Evolutionary conservation across 1,140 invertebrate genomes (phyloP), one percentile per base, ranked within the genome.

Genomic region (Diorhabda carinulata): DNA sequence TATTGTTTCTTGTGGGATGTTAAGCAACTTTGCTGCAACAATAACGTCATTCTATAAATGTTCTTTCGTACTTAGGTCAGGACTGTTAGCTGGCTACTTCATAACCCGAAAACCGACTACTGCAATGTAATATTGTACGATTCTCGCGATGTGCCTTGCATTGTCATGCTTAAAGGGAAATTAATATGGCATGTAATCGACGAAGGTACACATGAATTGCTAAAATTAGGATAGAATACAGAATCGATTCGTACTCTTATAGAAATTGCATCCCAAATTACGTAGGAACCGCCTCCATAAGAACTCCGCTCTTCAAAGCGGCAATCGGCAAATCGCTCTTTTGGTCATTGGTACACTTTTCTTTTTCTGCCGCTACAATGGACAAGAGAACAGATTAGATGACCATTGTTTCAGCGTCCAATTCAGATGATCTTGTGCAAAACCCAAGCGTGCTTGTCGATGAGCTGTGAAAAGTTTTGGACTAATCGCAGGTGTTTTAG

Each of bases 1-100:
- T 61, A 67, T 67, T 67, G 66, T 60, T 67, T 67, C 57, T 67
- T 67, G 66, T 67, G 66, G 66, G 66, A 57, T 67, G 56, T 67
- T 9, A 61, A 61, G 43, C 42, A 57, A 67, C 56, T 67, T 57
- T 67, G 63, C 2, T 43, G 63, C 56, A 25, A 3, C 8, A 4
- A 8, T 44, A 4, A 67, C 8, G 2, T 41, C 58, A 58, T 58
- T 42, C 69, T 69, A 72, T 41, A 74, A 62, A 62, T 74, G 66
- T 62, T 73, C 73, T 42, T 2, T 63, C 5, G 61, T 10, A 45
- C 61, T 58, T 62, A 60, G 56, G n/a, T 60, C 3, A 1, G 66
- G 66, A 58, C 58, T 60, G 10, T 42, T 2, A 2, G 47, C n/a
- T 56, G 25, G 45, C 3, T 3, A 65, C 8, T 65, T n/a, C 57